phyloP scores from a whole-genome alignment of 2,888 invertebrate species.

The Mythimna loreyi region DNA sequence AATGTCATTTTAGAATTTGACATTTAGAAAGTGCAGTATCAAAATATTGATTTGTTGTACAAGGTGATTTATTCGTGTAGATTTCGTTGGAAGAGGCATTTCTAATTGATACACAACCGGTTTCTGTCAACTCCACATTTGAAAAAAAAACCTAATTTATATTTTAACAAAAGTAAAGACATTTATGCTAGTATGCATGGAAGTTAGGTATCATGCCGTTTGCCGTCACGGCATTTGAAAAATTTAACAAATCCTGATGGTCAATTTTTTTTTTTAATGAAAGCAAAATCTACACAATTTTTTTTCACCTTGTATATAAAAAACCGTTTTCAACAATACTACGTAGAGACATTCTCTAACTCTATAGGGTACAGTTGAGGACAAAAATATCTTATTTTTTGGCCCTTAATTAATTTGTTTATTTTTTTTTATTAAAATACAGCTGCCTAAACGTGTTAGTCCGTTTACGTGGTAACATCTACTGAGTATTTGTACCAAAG shows the following conservation, averaged over 20 bases:
- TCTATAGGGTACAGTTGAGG: slow-evolving; percentile 60
- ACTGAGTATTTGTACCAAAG: slow-evolving; percentile 90
- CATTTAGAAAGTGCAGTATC: slow-evolving; percentile 58
- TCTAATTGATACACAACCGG: neutral
- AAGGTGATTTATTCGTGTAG: slow-evolving; percentile 35
- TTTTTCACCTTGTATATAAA: slow-evolving; percentile 45
- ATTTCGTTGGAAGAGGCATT: neutral
- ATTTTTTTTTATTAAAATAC: slow-evolving; percentile 60
- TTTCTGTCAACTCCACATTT: neutral
- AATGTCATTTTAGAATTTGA: slow-evolving; percentile 46
- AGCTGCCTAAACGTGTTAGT: slow-evolving; percentile 75
- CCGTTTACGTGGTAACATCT: slow-evolving; percentile 81
- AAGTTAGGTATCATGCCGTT: no score
- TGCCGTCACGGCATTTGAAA: no score
- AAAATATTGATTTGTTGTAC: slow-evolving; percentile 60
- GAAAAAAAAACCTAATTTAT: neutral
- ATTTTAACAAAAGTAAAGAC: neutral
- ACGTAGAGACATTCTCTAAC: slow-evolving; percentile 34
- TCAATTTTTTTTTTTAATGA: neutral
- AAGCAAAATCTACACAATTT: slow-evolving; percentile 4
- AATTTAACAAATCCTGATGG: neutral
- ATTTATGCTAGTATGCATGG: no score
- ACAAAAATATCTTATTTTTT: slow-evolving; percentile 62
- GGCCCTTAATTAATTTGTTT: slow-evolving; percentile 67
- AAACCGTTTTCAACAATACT: slow-evolving; percentile 26